These are phyloP conservation scores for Magallana ariakensis DNA, from an alignment of 1,140 invertebrate species.

Conservation along the genomic window DNA sequence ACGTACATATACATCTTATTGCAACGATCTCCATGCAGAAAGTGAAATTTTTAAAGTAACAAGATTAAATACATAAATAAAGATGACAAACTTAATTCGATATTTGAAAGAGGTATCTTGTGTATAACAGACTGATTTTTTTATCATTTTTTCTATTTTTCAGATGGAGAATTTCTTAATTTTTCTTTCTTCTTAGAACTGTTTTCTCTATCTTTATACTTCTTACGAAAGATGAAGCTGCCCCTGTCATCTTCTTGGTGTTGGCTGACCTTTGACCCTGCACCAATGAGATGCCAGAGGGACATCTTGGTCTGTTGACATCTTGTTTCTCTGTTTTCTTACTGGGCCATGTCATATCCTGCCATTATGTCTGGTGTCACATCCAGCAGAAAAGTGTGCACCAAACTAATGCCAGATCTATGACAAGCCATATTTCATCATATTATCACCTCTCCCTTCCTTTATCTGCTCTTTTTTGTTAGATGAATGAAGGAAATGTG, in stretches of 20 bases:
- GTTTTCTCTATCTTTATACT: neutral
- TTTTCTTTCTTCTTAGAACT: neutral
- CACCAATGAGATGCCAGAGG: constrained; percentile 32
- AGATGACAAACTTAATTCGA: too few species aligned
- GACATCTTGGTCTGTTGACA: constrained; percentile 1
- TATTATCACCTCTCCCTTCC: neutral
- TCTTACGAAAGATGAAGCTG: neutral
- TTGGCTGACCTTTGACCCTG: constrained; percentile 13
- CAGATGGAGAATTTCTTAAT: neutral
- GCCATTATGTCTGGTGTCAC: constrained; percentile 30
- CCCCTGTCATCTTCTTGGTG: constrained; percentile 7
- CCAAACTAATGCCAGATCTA: constrained; percentile 38
- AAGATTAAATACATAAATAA: too few species aligned
- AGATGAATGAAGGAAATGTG: neutral
- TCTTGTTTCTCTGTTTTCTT: neutral
- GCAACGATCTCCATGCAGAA: too few species aligned
- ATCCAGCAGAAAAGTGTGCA: neutral
- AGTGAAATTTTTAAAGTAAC: too few species aligned
- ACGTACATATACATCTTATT: too few species aligned
- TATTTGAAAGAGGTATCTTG: too few species aligned
- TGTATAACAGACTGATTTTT: too few species aligned
- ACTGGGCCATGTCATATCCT: neutral
- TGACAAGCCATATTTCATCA: constrained; percentile 7
- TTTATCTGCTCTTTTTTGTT: neutral
- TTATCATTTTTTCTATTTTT: too few species aligned